Evolutionary conservation across 2,113 vertebrate genomes (phyloP), one percentile per base, ranked within the genome.

Genomic region (Indicator indicator): DNA sequence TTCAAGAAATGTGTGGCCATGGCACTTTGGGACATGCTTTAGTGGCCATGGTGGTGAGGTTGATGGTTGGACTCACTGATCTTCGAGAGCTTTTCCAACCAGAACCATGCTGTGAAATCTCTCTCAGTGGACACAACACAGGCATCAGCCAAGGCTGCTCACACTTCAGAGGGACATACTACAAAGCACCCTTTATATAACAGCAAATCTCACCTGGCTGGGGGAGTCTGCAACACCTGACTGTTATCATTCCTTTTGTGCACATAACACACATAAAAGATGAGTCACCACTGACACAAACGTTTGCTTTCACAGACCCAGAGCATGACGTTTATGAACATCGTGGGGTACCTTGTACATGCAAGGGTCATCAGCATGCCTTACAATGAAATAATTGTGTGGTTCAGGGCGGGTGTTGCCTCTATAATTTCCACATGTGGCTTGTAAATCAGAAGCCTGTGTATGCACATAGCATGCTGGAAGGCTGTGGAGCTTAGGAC

Each of bases 271-370:
- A 26, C 18, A 10, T 4, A 15, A 72, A 68, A 88, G 38, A 50
- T 8, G 27, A 79, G 11, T 36, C 48, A 64, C 64, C 33, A 52
- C 56, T 33, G 69, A 64, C 79, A 80, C 42, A 64, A 69, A 17
- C 0, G 0, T 26, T 65, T 73, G 48, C 58, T 76, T 70, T 65
- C 82, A 55, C 70, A 71, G 13, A 32, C 0, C 0, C n/a, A 86
- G 63, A 71, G 36, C 14, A 32, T 28, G 18, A 36, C 3, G 50
- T 77, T 55, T 79, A 70, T 64, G 77, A 48, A 38, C 6, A 1
- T 75, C 6, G 3, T 5, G 6, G 28, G 44, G 32, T 55, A 32
- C 20, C n/a, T 72, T 15, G 14, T 2, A 72, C 0, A 0, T 50
- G 44, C n/a, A n/a, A 72, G 54, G 18, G 21, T 62, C 65, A 71